Conservation (phyloP, 2,113 vertebrate species). For the Ammospiza caudacuta region DNA sequence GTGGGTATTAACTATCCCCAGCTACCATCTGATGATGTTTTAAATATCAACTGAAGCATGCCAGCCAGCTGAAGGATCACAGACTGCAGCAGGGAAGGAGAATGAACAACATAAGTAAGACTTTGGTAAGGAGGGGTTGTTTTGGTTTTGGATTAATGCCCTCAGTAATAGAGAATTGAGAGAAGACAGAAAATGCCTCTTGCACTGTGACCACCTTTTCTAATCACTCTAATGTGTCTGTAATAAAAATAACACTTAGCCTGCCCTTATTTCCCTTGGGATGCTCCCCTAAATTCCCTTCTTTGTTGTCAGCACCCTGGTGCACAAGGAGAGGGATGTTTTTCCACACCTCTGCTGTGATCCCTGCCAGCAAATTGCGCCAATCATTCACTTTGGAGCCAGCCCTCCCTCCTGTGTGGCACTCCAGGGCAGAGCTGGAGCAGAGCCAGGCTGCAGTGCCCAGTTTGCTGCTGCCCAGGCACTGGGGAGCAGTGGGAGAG, state of each 20-base stretch:
- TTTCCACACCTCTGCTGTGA: not conserved
- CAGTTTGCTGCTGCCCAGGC: not conserved
- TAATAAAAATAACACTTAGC: not conserved
- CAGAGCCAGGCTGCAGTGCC: not conserved
- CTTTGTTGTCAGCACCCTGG: not conserved
- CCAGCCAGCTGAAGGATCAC: not conserved
- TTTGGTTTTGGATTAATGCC: not conserved
- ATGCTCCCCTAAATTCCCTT: not conserved
- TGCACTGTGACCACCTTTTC: not conserved
- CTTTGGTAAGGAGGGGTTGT: not conserved
- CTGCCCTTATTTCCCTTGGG: not conserved
- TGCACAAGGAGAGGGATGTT: not conserved
- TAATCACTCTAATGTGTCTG: not conserved
- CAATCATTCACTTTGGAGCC: not conserved
- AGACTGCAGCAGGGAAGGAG: not conserved
- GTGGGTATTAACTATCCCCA: not conserved
- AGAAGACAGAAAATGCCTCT: not conserved
- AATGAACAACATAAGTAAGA: not conserved
- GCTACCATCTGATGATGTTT: not conserved
- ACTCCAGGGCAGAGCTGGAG: not conserved
- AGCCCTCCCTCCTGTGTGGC: not conserved
- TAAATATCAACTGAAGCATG: not conserved
- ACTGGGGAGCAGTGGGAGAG: not conserved
- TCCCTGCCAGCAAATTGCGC: not conserved
- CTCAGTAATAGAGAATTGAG: not conserved